phyloP scores from a whole-genome alignment of 1,140 invertebrate species.

The Trichonephila clavata region DNA sequence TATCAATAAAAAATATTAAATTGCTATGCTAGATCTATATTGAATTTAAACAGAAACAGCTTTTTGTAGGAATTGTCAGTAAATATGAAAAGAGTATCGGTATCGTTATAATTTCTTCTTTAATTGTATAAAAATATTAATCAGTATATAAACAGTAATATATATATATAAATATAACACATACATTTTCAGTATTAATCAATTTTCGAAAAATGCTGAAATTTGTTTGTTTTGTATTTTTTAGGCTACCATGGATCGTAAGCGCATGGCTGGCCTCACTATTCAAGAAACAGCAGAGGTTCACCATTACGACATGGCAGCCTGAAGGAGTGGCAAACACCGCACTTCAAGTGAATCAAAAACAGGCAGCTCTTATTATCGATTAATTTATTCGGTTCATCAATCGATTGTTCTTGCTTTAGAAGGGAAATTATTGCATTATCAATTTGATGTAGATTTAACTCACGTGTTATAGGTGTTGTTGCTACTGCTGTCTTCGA shows the following conservation, averaged over 20 bases:
- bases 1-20: too few species aligned
- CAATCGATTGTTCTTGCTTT: conserved; percentile 70
- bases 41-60: too few species aligned
- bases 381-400: conserved; percentile 70
- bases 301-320: conserved; percentile 76
- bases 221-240: conserved; percentile 1
- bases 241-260: conserved; percentile 75
- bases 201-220: not conserved
- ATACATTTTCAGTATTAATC: too few species aligned
- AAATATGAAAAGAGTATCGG: too few species aligned
- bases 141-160: too few species aligned
- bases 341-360: conserved; percentile 31
- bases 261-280: conserved; percentile 72
- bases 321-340: conserved; percentile 61
- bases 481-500: conserved; percentile 7
- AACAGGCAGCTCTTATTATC: conserved; percentile 65
- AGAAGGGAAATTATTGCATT: conserved; percentile 56
- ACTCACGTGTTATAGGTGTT: conserved; percentile 56
- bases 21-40: too few species aligned
- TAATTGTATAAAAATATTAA: too few species aligned
- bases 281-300: conserved; percentile 76
- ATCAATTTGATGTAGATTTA: conserved; percentile 49
- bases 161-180: too few species aligned
- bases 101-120: too few species aligned
- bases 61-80: too few species aligned